phyloP scores from a whole-genome alignment of 2,113 vertebrate genomes.

The Macrotus californicus region DNA sequence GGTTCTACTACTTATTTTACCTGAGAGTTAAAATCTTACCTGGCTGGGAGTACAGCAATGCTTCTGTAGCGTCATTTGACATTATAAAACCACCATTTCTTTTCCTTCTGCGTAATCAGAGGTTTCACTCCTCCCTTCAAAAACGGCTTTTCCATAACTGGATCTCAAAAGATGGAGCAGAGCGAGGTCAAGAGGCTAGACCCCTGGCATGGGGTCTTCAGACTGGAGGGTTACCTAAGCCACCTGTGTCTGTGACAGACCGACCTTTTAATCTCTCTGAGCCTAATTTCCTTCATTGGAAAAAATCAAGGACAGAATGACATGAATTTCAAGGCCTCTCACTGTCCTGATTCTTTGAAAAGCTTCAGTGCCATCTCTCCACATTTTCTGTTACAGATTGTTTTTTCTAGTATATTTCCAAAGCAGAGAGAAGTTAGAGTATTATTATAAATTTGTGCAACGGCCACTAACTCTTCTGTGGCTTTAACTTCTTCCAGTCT shows the following conservation, averaged over 20 bases:
- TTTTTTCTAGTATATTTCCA: not conserved
- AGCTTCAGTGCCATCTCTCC: not conserved
- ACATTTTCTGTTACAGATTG: not conserved
- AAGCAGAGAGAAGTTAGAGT: not conserved
- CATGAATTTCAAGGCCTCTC: not conserved
- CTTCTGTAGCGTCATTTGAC: not conserved
- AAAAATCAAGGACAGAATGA: not conserved
- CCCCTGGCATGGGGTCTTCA: not conserved
- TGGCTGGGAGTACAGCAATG: not conserved
- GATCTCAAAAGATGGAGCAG: not conserved
- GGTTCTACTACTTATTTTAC: not conserved
- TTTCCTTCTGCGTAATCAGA: not conserved
- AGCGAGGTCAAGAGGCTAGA: not conserved
- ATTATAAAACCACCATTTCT: not conserved
- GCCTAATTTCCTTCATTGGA: not conserved
- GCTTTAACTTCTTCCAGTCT: not conserved
- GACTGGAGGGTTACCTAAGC: not conserved
- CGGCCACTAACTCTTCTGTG: not conserved
- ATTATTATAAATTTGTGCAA: not conserved
- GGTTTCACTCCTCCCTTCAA: not conserved
- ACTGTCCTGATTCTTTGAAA: not conserved
- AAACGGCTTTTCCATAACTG: not conserved
- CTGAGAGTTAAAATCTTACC: not conserved
- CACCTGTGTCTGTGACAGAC: not conserved
- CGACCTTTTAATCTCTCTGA: not conserved